Evolutionary conservation across 2,888 invertebrate genomes (phyloP).

Genomic region (Mesorhabditis sp.): DNA sequence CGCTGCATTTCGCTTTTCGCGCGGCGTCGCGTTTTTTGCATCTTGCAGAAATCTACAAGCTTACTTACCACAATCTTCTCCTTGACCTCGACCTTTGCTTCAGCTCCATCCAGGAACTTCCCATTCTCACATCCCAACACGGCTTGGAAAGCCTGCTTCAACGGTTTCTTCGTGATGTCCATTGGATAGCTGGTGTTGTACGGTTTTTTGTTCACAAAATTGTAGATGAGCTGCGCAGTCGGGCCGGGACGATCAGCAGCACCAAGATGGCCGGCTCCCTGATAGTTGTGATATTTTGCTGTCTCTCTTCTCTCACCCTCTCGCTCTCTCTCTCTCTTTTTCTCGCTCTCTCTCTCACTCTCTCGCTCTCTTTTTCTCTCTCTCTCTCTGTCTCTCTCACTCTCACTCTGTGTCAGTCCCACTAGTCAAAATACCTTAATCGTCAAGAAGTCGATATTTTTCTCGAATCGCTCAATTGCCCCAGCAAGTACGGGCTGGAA

Average conservation of each 20-base stretch:
- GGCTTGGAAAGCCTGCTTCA: not conserved
- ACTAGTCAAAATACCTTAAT: slow-evolving; percentile 29
- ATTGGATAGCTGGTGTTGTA: not conserved
- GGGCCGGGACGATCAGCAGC: slow-evolving; percentile 73
- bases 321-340: no score
- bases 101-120: not conserved
- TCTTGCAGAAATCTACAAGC: not conserved
- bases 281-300: not conserved
- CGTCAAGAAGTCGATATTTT: slow-evolving; percentile 36
- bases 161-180: slow-evolving; percentile 4
- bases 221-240: slow-evolving; percentile 72
- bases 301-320: no score
- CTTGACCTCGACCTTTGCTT: not conserved
- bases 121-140: not conserved
- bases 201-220: slow-evolving; percentile 61
- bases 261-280: slow-evolving; percentile 17
- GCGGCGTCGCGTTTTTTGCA: no score
- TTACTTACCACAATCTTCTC: not conserved
- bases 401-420: no score
- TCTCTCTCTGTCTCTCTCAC: no score
- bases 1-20: no score
- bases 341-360: no score
- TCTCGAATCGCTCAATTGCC: slow-evolving; percentile 6
- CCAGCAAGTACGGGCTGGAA: not conserved
- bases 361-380: no score